Percentiles rank a stretch among this genome's conserved stretches.
Evolutionary conservation across 2,888 invertebrate genomes (phyloP).

Genomic region (Entomobrya multifasciata): DNA sequence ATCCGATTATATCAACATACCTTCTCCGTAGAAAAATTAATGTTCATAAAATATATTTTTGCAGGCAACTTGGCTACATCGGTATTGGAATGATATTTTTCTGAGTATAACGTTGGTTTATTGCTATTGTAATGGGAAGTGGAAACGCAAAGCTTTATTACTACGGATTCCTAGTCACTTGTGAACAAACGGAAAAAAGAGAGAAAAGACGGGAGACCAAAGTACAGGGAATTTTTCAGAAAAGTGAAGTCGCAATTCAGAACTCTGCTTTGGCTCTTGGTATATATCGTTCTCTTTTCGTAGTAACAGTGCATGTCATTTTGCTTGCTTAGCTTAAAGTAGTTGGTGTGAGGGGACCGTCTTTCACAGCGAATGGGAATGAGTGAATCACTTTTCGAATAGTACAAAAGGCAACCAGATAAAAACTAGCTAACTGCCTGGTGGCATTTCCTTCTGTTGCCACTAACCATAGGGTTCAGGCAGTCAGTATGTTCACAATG

Average conservation of each 20-base stretch:
- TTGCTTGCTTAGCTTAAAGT: not conserved
- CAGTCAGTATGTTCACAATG: not conserved
- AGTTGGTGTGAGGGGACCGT: slow-evolving; percentile 11
- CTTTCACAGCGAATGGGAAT: slow-evolving; percentile 31
- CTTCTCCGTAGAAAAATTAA: not conserved
- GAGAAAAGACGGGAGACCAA: not conserved
- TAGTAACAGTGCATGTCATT: slow-evolving; percentile 9
- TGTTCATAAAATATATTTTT: too few relatives aligned
- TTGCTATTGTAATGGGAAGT: slow-evolving; percentile 57
- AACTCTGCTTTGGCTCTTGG: not conserved
- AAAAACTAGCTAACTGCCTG: slow-evolving; percentile 44
- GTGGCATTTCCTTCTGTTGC: slow-evolving; percentile 20
- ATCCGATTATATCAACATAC: not conserved
- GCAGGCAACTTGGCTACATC: slow-evolving; percentile 37
- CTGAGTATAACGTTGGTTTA: slow-evolving; percentile 16
- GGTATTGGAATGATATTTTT: not conserved
- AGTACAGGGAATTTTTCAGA: slow-evolving; percentile 9
- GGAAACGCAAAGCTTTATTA: slow-evolving; percentile 65
- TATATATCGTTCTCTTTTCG: not conserved
- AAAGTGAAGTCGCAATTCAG: slow-evolving; percentile 13
- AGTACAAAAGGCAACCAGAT: slow-evolving; percentile 33
- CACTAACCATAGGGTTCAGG: slow-evolving; percentile 20
- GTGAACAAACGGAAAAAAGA: slow-evolving; percentile 29
- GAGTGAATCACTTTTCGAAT: slow-evolving; percentile 11
- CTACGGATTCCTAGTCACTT: slow-evolving; percentile 51